Conservation (phyloP, 1,140 invertebrate genomes). For the Tyrophagus putrescentiae region DNA sequence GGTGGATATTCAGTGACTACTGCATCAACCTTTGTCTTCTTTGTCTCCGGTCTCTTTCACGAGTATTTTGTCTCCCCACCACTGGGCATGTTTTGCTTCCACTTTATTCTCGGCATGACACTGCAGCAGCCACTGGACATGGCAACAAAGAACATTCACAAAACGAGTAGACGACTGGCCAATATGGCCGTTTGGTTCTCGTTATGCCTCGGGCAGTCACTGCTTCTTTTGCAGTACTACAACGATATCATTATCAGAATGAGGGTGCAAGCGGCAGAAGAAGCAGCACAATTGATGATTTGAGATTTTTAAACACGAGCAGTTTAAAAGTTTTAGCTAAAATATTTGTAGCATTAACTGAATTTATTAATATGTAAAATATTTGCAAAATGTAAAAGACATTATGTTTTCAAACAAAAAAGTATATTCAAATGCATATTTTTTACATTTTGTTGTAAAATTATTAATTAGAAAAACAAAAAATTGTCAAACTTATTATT, state of each 20-base stretch:
- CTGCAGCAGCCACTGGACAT: not conserved
- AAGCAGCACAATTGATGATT: not conserved
- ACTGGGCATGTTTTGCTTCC: not conserved
- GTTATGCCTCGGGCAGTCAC: not conserved
- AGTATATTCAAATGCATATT: too few species aligned
- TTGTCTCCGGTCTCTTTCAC: conserved; percentile 6
- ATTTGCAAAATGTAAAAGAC: too few species aligned
- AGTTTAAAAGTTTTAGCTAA: too few species aligned
- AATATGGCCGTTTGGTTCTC: not conserved
- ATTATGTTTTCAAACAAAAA: too few species aligned
- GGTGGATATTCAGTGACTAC: not conserved
- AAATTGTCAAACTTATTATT: too few species aligned
- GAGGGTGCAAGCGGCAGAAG: not conserved
- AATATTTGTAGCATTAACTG: too few species aligned
- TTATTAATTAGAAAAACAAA: too few species aligned
- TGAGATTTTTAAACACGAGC: too few species aligned
- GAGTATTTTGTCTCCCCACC: conserved; percentile 5
- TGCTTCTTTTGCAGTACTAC: not conserved
- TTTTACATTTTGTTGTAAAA: too few species aligned
- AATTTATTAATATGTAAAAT: too few species aligned
- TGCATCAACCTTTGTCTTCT: not conserved
- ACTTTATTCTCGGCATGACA: conserved; percentile 4
- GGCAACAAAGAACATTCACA: not conserved
- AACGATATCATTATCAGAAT: conserved; percentile 6
- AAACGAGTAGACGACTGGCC: not conserved